Percentiles rank a stretch among this genome's conserved stretches.
phyloP scores from a whole-genome alignment of 2,113 vertebrate genomes.

The Lontra canadensis region DNA sequence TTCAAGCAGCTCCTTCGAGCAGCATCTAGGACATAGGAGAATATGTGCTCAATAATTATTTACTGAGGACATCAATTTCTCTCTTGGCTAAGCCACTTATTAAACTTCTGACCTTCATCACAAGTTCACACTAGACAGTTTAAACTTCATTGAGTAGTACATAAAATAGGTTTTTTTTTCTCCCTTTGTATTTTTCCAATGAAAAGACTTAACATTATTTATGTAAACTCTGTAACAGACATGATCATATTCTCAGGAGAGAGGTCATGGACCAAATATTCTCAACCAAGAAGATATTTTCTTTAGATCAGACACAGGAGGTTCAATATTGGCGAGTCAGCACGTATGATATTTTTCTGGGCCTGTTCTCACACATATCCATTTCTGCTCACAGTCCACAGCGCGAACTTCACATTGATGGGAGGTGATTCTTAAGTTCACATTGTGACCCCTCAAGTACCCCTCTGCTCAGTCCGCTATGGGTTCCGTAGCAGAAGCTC shows the following conservation, averaged over 20 bases:
- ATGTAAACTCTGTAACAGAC: constrained; percentile 20
- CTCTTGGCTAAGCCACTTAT: background rate
- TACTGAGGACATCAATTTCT: background rate
- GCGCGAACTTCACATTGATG: background rate
- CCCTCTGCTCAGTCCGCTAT: background rate
- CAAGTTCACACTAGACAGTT: background rate
- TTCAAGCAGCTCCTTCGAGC: background rate
- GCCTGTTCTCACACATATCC: constrained; percentile 66
- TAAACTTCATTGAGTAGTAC: background rate
- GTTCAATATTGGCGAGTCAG: constrained; percentile 21
- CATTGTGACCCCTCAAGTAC: background rate
- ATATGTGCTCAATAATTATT: background rate
- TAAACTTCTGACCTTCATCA: constrained; percentile 31
- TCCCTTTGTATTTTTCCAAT: background rate
- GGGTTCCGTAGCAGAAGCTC: background rate
- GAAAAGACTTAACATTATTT: background rate
- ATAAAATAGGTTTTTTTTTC: background rate
- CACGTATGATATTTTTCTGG: constrained; percentile 54
- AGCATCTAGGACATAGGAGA: background rate
- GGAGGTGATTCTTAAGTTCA: constrained; percentile 28
- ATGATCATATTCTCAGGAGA: constrained; percentile 30
- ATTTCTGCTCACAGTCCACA: constrained; percentile 47
- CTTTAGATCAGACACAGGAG: constrained; percentile 56
- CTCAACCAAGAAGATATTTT: constrained; percentile 57
- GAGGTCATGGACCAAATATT: constrained; percentile 42